These are phyloP conservation scores for Puffinus mauretanicus DNA, from an alignment of 2,113 vertebrate genomes.

Conservation along the genomic window DNA sequence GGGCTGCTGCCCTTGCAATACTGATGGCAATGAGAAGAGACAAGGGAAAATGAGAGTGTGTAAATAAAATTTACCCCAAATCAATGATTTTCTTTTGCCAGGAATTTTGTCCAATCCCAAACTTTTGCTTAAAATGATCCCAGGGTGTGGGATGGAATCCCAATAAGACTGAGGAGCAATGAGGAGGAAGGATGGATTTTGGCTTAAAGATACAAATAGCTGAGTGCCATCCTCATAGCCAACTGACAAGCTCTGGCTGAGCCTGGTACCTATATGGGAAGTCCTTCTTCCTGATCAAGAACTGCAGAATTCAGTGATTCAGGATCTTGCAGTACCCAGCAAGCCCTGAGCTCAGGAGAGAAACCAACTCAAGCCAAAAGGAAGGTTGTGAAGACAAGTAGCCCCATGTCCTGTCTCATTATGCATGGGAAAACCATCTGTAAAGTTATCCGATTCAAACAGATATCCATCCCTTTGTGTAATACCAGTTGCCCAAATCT, in stretches of 20 bases:
- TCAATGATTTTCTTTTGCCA: not conserved
- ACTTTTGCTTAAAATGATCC: not conserved
- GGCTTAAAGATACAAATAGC: not conserved
- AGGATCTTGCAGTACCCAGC: not conserved
- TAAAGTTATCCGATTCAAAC: not conserved
- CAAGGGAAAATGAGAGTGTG: not conserved
- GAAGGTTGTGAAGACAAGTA: not conserved
- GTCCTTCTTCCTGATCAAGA: not conserved
- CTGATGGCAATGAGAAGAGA: not conserved
- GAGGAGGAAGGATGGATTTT: not conserved
- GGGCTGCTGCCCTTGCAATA: not conserved
- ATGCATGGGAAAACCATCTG: not conserved
- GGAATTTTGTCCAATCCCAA: not conserved
- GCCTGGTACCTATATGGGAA: not conserved
- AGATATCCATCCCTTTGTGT: not conserved
- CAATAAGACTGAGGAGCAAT: not conserved
- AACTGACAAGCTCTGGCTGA: not conserved
- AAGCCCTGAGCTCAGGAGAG: not conserved
- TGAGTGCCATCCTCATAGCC: not conserved
- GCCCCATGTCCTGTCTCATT: not conserved
- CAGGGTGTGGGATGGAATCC: not conserved
- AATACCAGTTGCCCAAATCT: not conserved
- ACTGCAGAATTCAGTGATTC: not conserved
- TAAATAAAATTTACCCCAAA: not conserved
- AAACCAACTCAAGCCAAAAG: not conserved